Evolutionary conservation across 1,140 invertebrate genomes (phyloP), one percentile per base, ranked within the genome.

Genomic region (Brachionus asplanchnoidis): DNA sequence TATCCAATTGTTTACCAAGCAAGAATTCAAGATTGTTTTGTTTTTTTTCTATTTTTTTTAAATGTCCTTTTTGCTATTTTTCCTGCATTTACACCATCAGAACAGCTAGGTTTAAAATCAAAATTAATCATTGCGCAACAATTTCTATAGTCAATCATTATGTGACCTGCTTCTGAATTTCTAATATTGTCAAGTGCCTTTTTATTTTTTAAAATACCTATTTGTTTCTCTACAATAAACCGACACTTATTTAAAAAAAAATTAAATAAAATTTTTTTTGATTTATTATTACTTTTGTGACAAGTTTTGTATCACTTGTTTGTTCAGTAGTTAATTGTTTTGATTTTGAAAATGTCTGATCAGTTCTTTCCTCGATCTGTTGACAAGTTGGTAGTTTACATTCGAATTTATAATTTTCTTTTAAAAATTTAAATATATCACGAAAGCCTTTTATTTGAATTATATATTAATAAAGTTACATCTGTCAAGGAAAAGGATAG

Each of bases 201-300:
- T n/a, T 36, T 36, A 12, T 36, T 77, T 50, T 77, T 77, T 26
- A 50, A 36, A 12, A 26, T 50, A 50, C 44, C 20, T 1, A 77
- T 26, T 50, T 77, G 42, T 50, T 77, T 77, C 46, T 77, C 73
- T 3, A 77, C 26, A 50, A 77, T 50, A 77, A 77, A 77, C 23
- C 44, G 73, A 77, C 73, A 77, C 73, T 77, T 36, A 0, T 36
- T 14, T 32, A 23, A 68, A 32, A n/a, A n/a, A 68, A 68, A 68
- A 36, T 68, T 36, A 36, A 40, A 68, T 3, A 75, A 42, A 40
- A 17, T 46, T 11, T 17, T 28, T 28, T 70, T 36, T 70, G 23
- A 70, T 28, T 17, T 17, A 42, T 14, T 42, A 42, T 17, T 73
- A 73, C 68, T 73, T 73, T 73, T 14, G 68, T 73, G 6, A 73